These are phyloP conservation scores for Hybos culiciformis DNA, from an alignment of 2,888 invertebrate genomes.

Conservation along the genomic window DNA sequence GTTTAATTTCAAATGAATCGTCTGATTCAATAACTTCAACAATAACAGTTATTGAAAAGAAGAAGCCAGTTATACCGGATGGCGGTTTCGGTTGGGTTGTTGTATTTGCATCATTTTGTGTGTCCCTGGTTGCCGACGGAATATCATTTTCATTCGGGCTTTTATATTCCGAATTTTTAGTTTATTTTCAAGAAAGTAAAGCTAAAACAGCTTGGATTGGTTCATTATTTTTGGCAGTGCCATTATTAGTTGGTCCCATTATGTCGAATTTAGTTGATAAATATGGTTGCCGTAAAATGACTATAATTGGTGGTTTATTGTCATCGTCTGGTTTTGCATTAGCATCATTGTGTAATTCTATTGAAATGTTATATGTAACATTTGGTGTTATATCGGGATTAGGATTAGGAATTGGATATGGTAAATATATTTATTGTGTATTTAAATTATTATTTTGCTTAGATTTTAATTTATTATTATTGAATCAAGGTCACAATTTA, in stretches of 20 bases:
- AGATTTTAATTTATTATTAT: no score
- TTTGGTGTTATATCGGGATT: conserved; percentile 75
- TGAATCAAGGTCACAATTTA: no score
- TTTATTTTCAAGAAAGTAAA: conserved; percentile 67
- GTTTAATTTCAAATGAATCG: conserved; percentile 31
- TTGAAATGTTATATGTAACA: conserved; percentile 69
- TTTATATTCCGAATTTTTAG: conserved; percentile 67
- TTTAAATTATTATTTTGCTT: no score
- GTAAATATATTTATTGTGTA: no score
- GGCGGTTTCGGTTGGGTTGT: conserved; percentile 42
- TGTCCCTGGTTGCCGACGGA: conserved; percentile 85
- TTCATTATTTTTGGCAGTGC: conserved; percentile 78
- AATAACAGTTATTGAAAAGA: conserved; percentile 21
- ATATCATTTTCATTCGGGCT: conserved; percentile 87
- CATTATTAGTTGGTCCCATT: conserved; percentile 68
- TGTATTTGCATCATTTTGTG: conserved; percentile 68
- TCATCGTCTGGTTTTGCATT: conserved; percentile 63
- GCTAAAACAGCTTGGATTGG: conserved; percentile 84
- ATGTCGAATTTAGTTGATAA: conserved; percentile 75
- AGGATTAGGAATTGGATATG: conserved; percentile 40
- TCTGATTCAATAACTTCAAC: conserved; percentile 32
- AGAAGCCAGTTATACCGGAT: conserved; percentile 33
- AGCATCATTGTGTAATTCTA: conserved; percentile 53
- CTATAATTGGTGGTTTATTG: conserved; percentile 57
- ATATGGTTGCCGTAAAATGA: conserved; percentile 70